Conservation (phyloP, 1,140 invertebrate genomes). For the Neuroterus valhalla region DNA sequence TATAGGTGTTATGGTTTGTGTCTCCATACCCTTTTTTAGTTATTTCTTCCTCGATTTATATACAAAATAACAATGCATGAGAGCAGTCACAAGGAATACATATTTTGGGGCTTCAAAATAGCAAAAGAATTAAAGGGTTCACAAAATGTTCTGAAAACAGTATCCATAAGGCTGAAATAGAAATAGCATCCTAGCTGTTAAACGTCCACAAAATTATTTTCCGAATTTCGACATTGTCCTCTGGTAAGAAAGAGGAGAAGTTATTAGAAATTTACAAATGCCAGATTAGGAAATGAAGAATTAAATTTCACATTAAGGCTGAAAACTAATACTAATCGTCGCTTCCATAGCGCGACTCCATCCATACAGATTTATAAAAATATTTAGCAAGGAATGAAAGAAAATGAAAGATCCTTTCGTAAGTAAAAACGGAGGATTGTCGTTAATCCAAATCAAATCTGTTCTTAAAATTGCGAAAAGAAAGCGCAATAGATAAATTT, state of each 20-base stretch:
- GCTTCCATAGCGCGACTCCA: background rate
- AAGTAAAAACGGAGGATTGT: background rate
- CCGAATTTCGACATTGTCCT: background rate
- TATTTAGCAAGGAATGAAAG: slow-evolving; percentile 5
- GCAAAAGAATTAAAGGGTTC: background rate
- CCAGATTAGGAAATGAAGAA: background rate
- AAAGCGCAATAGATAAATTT: background rate
- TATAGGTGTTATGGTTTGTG: no score
- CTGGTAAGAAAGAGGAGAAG: background rate
- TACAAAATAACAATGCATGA: no score
- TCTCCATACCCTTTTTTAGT: no score
- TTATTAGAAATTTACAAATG: background rate
- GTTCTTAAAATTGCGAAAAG: background rate
- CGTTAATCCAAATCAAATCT: background rate
- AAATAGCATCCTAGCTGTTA: background rate
- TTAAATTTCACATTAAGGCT: background rate
- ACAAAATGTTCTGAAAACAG: background rate
- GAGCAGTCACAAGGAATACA: background rate
- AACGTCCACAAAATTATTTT: background rate
- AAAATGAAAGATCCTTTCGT: background rate
- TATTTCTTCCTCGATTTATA: no score
- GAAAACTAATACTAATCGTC: background rate
- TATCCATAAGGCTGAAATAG: background rate
- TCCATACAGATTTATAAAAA: background rate
- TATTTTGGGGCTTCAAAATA: no score